Evolutionary conservation across 23 tunicate species (phyloP).

Genomic region (Aplidium turbinatum): DNA sequence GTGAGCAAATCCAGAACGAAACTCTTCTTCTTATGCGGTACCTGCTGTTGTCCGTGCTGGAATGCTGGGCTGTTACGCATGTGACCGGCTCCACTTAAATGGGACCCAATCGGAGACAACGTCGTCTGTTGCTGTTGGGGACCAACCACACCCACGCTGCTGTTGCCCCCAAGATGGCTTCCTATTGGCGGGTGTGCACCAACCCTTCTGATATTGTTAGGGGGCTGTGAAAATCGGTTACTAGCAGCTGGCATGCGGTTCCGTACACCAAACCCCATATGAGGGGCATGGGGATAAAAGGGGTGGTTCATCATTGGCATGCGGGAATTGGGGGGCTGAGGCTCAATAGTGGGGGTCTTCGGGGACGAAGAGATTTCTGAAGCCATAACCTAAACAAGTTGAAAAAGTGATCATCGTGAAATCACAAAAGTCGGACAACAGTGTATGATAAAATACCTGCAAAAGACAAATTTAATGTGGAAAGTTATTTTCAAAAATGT

Average conservation of each 20-base stretch:
- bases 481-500: too few species aligned
- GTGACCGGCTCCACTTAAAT: constrained; percentile 64
- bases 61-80: constrained; percentile 27
- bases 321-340: constrained; percentile 7
- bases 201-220: constrained; percentile 8
- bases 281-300: constrained; percentile 34
- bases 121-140: constrained; percentile 44
- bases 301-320: constrained; percentile 28
- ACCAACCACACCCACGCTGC: constrained; percentile 49
- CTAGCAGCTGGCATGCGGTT: constrained; percentile 21
- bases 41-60: constrained; percentile 34
- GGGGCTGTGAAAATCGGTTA: constrained; percentile 38
- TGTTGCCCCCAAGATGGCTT: constrained; percentile 55
- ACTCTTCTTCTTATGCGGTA: too few species aligned
- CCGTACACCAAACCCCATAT: constrained; percentile 17
- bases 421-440: too few species aligned
- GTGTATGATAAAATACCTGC: too few species aligned
- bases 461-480: too few species aligned
- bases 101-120: constrained; percentile 62
- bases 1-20: too few species aligned
- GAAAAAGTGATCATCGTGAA: too few species aligned
- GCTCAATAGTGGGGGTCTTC: constrained; percentile 33
- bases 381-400: constrained; percentile 27
- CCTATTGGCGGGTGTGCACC: constrained; percentile 75
- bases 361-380: constrained; percentile 19